Base-by-base conservation (phyloP, 2,888 invertebrate species). In the Asteroscopus sphinx region DNA sequence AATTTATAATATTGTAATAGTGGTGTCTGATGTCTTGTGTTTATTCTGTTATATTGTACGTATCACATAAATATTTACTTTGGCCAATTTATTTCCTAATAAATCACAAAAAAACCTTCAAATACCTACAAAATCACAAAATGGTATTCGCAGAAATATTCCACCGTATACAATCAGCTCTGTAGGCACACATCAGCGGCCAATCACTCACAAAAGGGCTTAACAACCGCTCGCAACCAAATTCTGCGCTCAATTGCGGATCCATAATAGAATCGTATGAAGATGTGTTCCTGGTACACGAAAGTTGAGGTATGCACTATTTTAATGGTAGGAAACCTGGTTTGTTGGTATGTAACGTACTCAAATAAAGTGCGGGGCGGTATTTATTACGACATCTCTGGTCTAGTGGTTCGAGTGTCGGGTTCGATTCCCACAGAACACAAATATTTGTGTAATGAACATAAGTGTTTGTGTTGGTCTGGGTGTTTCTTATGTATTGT, bases 121-220 rank as follows among this genome's bases (percentile, higher is more conserved):
- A 17, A 21, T 12, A 32, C 6, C 32, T 32, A 44, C 11, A 39
- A 33, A n/a, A 28, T 17, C 8, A 28, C 6, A 21, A 21, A 21
- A 21, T 28, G 11, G 11, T 36, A 15, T 25, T 30, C 32, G 11
- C 28, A 33, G 37, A 25, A 60, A 64, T 49, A 48, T 61, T 54
- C 32, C 40, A 21, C 1, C 25, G 45, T 42, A 36, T 36, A 40
- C 60, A 63, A 67, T 59, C 66, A 48, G 60, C 32, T 55, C 42
- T 51, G 42, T 57, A 39, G 16, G 39, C 35, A 52, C 45, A 56
- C 35, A 65, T 68, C 63, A 51, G 48, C 25, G 33, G 46, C 49
- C 67, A 73, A 67, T 73, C 70, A 62, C 47, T 70, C 73, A 70
- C 61, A 41, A 55, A 56, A 65, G 62, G 44, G 70, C 73, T 67